These are phyloP conservation scores for Protophormia terraenovae DNA, from an alignment of 2,888 invertebrate species.

Conservation along the genomic window DNA sequence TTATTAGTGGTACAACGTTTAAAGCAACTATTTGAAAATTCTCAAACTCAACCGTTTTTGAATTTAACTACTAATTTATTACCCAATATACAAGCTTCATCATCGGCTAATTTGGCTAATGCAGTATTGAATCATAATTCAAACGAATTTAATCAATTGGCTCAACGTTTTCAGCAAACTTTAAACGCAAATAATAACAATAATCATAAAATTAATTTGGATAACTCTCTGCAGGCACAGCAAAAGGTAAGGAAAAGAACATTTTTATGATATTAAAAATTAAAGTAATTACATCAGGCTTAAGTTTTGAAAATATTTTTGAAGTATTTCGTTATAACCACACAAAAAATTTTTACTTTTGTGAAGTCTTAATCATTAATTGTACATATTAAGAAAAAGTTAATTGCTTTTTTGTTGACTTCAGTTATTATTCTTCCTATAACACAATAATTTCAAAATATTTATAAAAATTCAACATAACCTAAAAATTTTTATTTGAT, in stretches of 20 bases:
- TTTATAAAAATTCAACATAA: too few species aligned
- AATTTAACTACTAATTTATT: slow-evolving; percentile 61
- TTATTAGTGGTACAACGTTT: slow-evolving; percentile 57
- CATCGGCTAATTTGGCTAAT: slow-evolving; percentile 54
- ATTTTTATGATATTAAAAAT: neutral
- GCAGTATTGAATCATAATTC: slow-evolving; percentile 59
- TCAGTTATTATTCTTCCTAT: too few species aligned
- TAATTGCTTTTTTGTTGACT: too few species aligned
- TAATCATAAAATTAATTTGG: slow-evolving; percentile 48
- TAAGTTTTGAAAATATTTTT: too few species aligned
- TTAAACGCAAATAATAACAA: slow-evolving; percentile 43
- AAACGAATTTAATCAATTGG: slow-evolving; percentile 56
- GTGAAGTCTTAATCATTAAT: too few species aligned
- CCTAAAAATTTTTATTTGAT: too few species aligned
- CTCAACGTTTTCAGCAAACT: slow-evolving; percentile 56
- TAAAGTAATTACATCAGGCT: too few species aligned
- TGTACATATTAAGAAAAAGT: too few species aligned
- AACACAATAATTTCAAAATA: too few species aligned
- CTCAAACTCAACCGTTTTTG: slow-evolving; percentile 56
- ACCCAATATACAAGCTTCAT: slow-evolving; percentile 53
- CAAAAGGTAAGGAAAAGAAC: slow-evolving; percentile 44
- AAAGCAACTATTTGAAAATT: slow-evolving; percentile 54
- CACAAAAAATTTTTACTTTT: too few species aligned
- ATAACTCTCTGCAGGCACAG: slow-evolving; percentile 30
- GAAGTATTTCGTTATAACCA: too few species aligned